A percentile compares a stretch with the other conserved stretches of the same genome.
These are phyloP conservation scores for Pagrus major DNA, from an alignment of 2,113 vertebrate species.

Conservation along the genomic window DNA sequence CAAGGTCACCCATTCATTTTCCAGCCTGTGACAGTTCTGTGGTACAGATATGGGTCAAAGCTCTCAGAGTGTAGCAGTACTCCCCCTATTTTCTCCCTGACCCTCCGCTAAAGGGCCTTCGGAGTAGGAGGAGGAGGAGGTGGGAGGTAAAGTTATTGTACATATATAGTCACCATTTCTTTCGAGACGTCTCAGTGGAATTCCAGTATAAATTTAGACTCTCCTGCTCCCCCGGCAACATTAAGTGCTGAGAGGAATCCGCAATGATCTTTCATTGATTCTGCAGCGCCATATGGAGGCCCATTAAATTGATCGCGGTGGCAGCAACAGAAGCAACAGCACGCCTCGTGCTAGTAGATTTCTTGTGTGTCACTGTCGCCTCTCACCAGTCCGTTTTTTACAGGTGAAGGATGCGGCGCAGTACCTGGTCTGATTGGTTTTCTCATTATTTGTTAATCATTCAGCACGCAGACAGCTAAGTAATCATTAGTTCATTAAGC, in stretches of 20 bases:
- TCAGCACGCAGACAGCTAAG: constrained; percentile 36
- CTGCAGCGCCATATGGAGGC: constrained; percentile 54
- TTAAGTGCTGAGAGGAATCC: constrained; percentile 55
- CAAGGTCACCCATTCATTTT: constrained; percentile 79
- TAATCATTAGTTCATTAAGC: constrained; percentile 61
- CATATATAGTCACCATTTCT: constrained; percentile 44
- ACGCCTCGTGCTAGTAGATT: constrained; percentile 33
- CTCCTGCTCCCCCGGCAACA: constrained; percentile 24
- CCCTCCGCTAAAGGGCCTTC: constrained; percentile 58
- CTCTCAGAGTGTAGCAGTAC: constrained; percentile 47
- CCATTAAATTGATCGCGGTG: constrained; percentile 63
- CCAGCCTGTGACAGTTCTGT: constrained; percentile 77
- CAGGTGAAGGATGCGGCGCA: constrained; percentile 24
- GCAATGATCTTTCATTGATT: constrained; percentile 67
- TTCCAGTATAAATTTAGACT: constrained; percentile 67
- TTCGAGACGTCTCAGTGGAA: constrained; percentile 52
- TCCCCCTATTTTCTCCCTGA: constrained; percentile 52
- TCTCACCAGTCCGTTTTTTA: constrained; percentile 46
- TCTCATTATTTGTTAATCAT: constrained; percentile 55
- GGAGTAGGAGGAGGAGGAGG: not conserved
- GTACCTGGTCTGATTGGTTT: constrained; percentile 38
- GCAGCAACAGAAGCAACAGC: constrained; percentile 39
- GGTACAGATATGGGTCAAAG: constrained; percentile 77
- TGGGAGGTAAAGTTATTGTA: constrained; percentile 22
- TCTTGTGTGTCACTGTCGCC: constrained; percentile 36